Conservation (phyloP, 2,113 vertebrate species). For the Rattus norvegicus region GRCr8 NC_086026.1:15017001-15017500, state of each 20-base stretch:
- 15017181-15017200: background rate
- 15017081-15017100: conserved; percentile 26
- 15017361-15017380: background rate
- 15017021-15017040: background rate
- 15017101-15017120: background rate
- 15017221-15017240: background rate
- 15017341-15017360: background rate
- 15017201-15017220: no score
- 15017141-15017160: background rate
- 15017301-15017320: background rate
- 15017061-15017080: background rate
- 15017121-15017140: background rate
- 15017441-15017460: conserved; percentile 92
- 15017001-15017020: background rate
- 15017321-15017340: background rate
- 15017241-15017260: background rate
- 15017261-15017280: background rate
- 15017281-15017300: background rate
- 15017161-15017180: background rate
- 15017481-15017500: conserved; percentile 90
- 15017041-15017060: background rate
- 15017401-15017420: conserved; percentile 85
- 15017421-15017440: conserved; percentile 91
- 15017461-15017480: conserved; percentile 91
- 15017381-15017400: conserved; percentile 9